These are phyloP conservation scores for Spodoptera littoralis DNA, from an alignment of 2,888 invertebrate genomes.

Conservation along the genomic window DNA sequence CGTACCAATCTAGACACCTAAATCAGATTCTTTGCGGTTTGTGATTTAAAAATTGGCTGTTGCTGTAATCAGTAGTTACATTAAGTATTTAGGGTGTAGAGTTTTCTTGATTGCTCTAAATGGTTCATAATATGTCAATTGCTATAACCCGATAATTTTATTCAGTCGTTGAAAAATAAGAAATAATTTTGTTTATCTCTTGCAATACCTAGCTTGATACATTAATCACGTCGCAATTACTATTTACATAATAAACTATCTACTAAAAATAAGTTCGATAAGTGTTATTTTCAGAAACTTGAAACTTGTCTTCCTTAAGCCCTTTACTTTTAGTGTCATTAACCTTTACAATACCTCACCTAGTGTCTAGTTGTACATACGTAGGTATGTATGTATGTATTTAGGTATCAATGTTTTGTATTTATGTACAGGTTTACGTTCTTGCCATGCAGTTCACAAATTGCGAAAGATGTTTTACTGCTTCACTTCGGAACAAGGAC, in stretches of 20 bases:
- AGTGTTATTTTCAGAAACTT: slow-evolving; percentile 30
- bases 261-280: slow-evolving; percentile 20
- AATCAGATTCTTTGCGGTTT: too few relatives aligned
- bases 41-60: too few relatives aligned
- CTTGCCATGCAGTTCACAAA: slow-evolving; percentile 18
- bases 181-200: background rate
- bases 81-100: too few relatives aligned
- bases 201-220: slow-evolving; percentile 4
- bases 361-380: background rate
- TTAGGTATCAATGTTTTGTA: slow-evolving; percentile 13
- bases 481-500: background rate
- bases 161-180: too few relatives aligned
- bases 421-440: slow-evolving; percentile 17
- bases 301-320: slow-evolving; percentile 46
- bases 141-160: too few relatives aligned
- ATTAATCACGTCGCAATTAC: slow-evolving; percentile 13
- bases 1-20: too few relatives aligned
- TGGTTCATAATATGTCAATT: too few relatives aligned
- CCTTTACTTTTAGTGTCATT: slow-evolving; percentile 57
- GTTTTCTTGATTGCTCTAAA: too few relatives aligned
- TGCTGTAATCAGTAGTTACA: too few relatives aligned
- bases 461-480: slow-evolving; percentile 25
- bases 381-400: background rate
- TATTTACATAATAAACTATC: slow-evolving; percentile 10
- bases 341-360: slow-evolving; percentile 30